Conservation (phyloP, 2,888 invertebrate species). For the Macrosiphum euphorbiae region DNA sequence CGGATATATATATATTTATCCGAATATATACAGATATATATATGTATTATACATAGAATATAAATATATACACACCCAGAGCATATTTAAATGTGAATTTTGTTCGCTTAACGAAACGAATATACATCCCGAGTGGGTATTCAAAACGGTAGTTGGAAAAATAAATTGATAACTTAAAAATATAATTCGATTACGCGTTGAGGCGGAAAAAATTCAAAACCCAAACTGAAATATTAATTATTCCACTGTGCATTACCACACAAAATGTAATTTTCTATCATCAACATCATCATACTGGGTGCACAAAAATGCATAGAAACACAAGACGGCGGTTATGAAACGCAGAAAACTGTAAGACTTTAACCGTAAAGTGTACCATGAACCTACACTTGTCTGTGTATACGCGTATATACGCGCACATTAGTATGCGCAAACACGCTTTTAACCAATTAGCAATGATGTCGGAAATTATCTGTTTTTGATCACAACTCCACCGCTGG, state of each 20-base stretch:
- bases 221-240: background rate
- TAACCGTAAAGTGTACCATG: background rate
- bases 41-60: background rate
- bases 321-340: background rate
- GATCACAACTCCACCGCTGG: constrained; percentile 35
- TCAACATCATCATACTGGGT: background rate
- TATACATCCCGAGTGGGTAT: constrained; percentile 11
- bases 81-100: constrained; percentile 49
- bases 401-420: background rate
- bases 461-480: constrained; percentile 60
- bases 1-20: constrained; percentile 9
- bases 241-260: background rate
- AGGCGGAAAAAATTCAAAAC: background rate
- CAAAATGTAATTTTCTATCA: background rate
- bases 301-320: background rate
- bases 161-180: constrained; percentile 34
- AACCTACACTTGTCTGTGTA: background rate
- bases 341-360: background rate
- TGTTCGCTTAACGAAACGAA: background rate
- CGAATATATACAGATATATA: background rate
- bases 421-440: constrained; percentile 60
- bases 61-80: background rate
- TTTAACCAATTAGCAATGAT: constrained; percentile 59
- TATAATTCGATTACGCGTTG: background rate
- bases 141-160: background rate